Base-by-base conservation (phyloP, 2,113 vertebrate genomes). In the Vulpes lagopus region DNA sequence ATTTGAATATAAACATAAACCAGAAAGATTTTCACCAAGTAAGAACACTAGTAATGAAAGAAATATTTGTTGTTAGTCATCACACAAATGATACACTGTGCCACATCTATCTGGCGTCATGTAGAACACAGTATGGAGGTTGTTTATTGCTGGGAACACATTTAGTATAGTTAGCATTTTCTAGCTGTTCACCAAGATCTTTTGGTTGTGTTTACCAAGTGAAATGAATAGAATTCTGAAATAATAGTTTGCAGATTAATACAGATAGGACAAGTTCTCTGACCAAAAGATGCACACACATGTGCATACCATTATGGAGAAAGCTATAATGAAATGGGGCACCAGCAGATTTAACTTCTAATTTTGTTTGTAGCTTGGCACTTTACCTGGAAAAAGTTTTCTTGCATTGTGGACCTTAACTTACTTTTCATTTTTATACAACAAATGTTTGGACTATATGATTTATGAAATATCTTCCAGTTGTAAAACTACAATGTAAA, bases 1-100 rank as follows among this genome's bases (percentile, higher is more conserved):
- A 91, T 78, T 96, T 94, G 76, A 95, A 32, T 91, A 86, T 38
- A 89, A 85, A 80, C 17, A 67, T 67, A 91, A 96, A 78, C 60
- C 53, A 92, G 71, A 78, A 96, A 89, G 38, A 22, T 49, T 88
- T 92, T 95, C n/a, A 93, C 78, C 91, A 74, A 80, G 30, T 73
- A 88, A 97, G 64, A 90, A 55, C 55, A 78, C 60, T 79, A 11
- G 3, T 71, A 85, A 85, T 92, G 22, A 96, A 92, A 90, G 15
- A 91, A 93, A 74, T 4, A 27, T 78, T 88, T 86, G 49, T 51
- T 65, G n/a, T 87, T 35, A 55, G 88, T 89, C 32, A 57, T 62
- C 22, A 73, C 55, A 67, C 43, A 93, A 67, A 74, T n/a, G 51
- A 82, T 53, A 85, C 32, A 67, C 11, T 82, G 81, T 62, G 12